Base-by-base conservation (phyloP, 2,888 invertebrate species). In the Vandiemenella viatica region DNA sequence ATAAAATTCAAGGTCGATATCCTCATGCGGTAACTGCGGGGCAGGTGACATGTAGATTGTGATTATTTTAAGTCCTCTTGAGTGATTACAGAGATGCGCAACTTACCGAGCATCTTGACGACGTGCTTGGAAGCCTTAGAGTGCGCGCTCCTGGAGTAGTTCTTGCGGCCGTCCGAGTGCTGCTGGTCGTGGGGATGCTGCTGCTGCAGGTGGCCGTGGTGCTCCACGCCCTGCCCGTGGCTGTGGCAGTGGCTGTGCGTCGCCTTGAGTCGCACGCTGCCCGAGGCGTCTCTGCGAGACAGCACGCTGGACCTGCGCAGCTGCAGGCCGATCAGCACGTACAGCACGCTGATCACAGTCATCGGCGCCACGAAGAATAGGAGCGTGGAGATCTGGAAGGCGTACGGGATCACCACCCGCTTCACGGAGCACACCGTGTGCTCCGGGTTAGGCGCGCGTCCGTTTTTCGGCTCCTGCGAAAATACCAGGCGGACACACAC, bases 331-430 rank as follows among this genome's bases (percentile, higher is more conserved):
- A 72, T 72, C 45, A 71, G 62, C 18, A 65, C 61, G 60, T 79
- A 79, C 16, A 79, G 65, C 1, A 74, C 70, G 4, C 73, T 71
- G 51, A 79, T 76, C 40, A 79, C 59, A 2, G 70, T 68, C 75
- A 79, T 75, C 0, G 79, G 79, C 4, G 73, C 63, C 5, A 77
- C 62, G 61, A 79, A 79, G 62, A 79, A 78, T 8, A 78, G 56
- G 45, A 76, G 64, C 0, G 80, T 77, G 20, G 76, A 74, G 10
- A 75, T 57, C 54, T 74, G 71, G 59, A 76, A 76, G 1, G 75
- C 72, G 57, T 76, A 72, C 21, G 65, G 55, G 1, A 74, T 58
- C 22, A 50, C 43, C 69, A 2, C 65, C 48, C 66, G 60, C 10
- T 70, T 71, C 55, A 75, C 72, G 13, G 73, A 61, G 55, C 71